Evolutionary conservation across 1,140 invertebrate species (phyloP), one percentile per base, ranked within the genome.

Genomic region (Helicoverpa zea): DNA sequence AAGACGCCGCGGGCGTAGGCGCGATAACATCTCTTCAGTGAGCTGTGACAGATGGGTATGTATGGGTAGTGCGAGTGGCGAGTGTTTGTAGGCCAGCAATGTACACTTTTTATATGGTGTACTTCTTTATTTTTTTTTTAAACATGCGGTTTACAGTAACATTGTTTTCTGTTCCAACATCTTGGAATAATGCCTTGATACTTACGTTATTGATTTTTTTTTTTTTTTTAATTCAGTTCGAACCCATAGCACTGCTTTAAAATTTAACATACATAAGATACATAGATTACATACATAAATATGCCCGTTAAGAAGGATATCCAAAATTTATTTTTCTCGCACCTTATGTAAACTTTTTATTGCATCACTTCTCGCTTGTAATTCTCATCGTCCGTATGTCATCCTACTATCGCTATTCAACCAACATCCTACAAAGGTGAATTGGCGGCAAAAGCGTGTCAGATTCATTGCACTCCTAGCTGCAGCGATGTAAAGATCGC

Each of bases 1-100:
- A 90, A 90, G 91, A 90, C 81, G 91, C 91, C 89, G 87, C 88
- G 80, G 89, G 91, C 86, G 75, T 16, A 82, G 80, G 79, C 80
- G 86, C 80, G 92, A 94, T 93, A 93, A 86, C 87, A 92, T 93
- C 91, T 83, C 84, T 84, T 83, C 83, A 81, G 80, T 79, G 75
- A 68, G 64, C 52, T 81, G 80, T 84, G 84, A 84, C 82, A 79
- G 79, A 66, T 18, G 52, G n/a, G 9, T 51, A 72, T 78, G 82
- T 83, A 86, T 81, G 74, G 85, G 73, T 80, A 79, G 5, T 35
- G 3, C 56, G 74, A 47, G 68, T 58, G 77, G 66, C 13, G 52
- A 51, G 73, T 61, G 11, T 35, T 35, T 35, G 3, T 35, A 35
- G 35, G 35, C 1, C 35, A 35, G 35, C 3, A 35, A 35, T 35